Conservation (phyloP, 2,797 vertebrate species). For the Natrix natrix region DNA sequence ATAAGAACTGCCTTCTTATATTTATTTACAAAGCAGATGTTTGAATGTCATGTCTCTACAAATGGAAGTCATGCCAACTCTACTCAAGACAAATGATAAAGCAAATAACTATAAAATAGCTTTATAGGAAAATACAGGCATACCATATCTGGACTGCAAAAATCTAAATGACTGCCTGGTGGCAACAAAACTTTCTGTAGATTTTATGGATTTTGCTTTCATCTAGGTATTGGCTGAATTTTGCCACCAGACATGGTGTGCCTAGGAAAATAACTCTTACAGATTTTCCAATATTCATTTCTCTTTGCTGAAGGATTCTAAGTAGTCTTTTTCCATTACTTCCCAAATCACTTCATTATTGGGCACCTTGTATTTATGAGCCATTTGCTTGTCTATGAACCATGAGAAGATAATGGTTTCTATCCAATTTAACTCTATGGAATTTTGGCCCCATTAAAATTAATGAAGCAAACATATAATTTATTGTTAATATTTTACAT, state of each 20-base stretch:
- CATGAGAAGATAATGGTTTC: neutral
- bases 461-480: neutral
- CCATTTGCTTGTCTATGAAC: neutral
- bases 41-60: neutral
- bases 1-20: neutral
- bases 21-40: neutral
- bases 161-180: neutral
- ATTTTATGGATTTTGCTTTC: neutral
- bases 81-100: neutral
- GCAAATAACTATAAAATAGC: neutral
- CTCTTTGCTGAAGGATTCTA: neutral
- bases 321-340: neutral
- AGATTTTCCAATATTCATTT: neutral
- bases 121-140: neutral
- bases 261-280: neutral
- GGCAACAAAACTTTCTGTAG: neutral
- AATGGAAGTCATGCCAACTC: neutral
- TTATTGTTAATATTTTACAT: neutral
- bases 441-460: neutral
- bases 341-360: neutral
- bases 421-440: neutral
- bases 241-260: neutral
- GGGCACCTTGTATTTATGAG: neutral
- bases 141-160: neutral
- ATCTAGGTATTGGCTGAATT: neutral